These are phyloP conservation scores for Lasiurus borealis DNA, from an alignment of 2,113 vertebrate genomes.

Conservation along the genomic window DNA sequence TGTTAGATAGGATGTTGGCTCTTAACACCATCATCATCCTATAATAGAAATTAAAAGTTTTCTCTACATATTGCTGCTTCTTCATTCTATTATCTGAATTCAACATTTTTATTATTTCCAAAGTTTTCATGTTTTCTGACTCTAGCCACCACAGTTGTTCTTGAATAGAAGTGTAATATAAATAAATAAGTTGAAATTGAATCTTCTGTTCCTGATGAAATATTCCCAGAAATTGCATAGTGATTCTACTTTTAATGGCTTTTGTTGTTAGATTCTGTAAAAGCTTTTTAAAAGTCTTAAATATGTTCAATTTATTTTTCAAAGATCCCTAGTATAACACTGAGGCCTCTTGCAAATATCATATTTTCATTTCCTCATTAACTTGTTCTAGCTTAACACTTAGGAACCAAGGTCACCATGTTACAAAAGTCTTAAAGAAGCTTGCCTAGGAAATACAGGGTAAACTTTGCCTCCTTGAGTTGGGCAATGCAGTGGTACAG, in stretches of 20 bases:
- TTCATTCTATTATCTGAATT: constrained; percentile 62
- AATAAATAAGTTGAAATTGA: constrained; percentile 60
- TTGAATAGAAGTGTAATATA: constrained; percentile 46
- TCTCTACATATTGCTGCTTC: constrained; percentile 35
- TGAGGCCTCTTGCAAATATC: constrained; percentile 44
- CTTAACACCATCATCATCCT: neutral
- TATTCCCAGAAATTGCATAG: constrained; percentile 47
- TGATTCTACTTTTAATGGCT: constrained; percentile 59
- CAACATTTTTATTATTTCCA: constrained; percentile 44
- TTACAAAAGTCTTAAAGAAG: constrained; percentile 57
- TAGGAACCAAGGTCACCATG: neutral
- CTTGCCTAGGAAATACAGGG: neutral
- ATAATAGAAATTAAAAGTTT: constrained; percentile 25
- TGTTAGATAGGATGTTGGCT: neutral
- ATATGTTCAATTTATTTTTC: constrained; percentile 47
- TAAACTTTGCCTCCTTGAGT: constrained; percentile 26
- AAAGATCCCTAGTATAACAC: constrained; percentile 50
- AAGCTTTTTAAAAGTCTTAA: constrained; percentile 57
- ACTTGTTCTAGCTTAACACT: constrained; percentile 59
- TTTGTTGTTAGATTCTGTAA: constrained; percentile 64
- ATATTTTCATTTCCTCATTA: constrained; percentile 55
- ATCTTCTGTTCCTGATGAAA: constrained; percentile 47
- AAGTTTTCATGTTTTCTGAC: constrained; percentile 21
- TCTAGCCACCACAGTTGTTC: constrained; percentile 37
- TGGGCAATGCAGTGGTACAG: neutral